phyloP scores from a whole-genome alignment of 1,140 invertebrate species.

The Caenorhabditis latens region DNA sequence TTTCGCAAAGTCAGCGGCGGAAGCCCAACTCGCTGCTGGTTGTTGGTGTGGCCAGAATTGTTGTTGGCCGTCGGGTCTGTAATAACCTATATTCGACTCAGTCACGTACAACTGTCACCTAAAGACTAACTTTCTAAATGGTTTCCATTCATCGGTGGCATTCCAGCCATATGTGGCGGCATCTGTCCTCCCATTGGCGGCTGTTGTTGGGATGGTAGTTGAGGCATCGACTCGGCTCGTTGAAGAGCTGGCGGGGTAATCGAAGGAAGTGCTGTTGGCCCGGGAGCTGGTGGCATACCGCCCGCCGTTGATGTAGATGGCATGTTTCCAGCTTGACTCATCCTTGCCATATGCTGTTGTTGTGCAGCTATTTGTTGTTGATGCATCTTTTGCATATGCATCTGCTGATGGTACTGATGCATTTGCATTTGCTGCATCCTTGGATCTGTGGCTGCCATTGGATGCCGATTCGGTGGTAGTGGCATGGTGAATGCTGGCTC shows the following conservation, averaged over 20 bases:
- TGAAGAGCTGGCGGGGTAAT: not conserved
- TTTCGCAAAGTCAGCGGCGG: slow-evolving; percentile 43
- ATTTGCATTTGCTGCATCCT: slow-evolving; percentile 26
- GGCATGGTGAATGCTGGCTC: slow-evolving; percentile 17
- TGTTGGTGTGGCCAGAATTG: slow-evolving; percentile 4
- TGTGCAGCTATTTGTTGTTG: slow-evolving; percentile 32
- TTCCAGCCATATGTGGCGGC: not conserved
- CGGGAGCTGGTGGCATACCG: not conserved
- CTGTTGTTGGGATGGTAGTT: slow-evolving; percentile 11
- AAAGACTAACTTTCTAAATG: slow-evolving; percentile 18
- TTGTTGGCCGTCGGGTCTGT: slow-evolving; percentile 24
- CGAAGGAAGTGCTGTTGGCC: not conserved
- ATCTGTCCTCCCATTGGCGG: slow-evolving; percentile 4
- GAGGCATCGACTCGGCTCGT: slow-evolving; percentile 19
- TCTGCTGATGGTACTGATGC: slow-evolving; percentile 21
- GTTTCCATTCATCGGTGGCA: not conserved
- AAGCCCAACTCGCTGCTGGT: not conserved
- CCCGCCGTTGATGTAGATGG: not conserved
- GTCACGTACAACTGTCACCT: not conserved
- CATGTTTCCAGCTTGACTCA: not conserved
- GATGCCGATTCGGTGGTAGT: not conserved
- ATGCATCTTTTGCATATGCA: slow-evolving; percentile 40
- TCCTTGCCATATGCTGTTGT: slow-evolving; percentile 15
- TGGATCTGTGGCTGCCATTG: not conserved
- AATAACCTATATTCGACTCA: slow-evolving; percentile 45